A percentile compares a stretch with the other conserved stretches of the same genome.
These are phyloP conservation scores for Cladorhizidae sp. DNA, from an alignment of 37 sponge, comb jelly and placozoan species.

Conservation along the genomic window DNA sequence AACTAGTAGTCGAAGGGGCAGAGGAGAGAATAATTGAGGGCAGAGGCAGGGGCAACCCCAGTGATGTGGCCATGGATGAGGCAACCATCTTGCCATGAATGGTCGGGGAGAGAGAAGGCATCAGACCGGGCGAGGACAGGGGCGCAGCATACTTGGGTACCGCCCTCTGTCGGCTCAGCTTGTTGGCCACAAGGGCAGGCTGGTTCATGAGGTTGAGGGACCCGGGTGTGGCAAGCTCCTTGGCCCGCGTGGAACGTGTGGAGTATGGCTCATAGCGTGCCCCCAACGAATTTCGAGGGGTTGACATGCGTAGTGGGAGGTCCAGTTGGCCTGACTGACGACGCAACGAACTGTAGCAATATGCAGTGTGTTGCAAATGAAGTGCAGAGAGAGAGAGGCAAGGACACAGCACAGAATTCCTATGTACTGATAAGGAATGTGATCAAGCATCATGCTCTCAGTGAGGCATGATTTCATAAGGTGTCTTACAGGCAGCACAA, in stretches of 20 bases:
- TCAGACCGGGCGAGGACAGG: conserved; percentile 61
- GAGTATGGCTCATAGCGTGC: conserved; percentile 47
- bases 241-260: conserved; percentile 5
- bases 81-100: conserved; percentile 4
- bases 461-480: not conserved
- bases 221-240: conserved; percentile 42
- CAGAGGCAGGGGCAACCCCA: conserved; percentile 8
- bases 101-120: conserved; percentile 47
- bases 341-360: conserved; percentile 6
- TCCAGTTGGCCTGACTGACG: conserved; percentile 36
- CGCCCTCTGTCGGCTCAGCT: conserved; percentile 18
- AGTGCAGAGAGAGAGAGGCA: too few species aligned
- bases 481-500: not conserved
- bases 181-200: conserved; percentile 32
- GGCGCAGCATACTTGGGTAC: conserved; percentile 75
- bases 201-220: conserved; percentile 34
- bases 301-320: conserved; percentile 18
- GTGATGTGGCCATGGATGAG: not conserved
- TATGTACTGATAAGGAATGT: too few species aligned
- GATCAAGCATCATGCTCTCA: too few species aligned
- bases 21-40: conserved; percentile 9
- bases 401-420: too few species aligned
- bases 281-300: not conserved
- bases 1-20: not conserved
- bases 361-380: not conserved